phyloP scores from a whole-genome alignment of 1,140 invertebrate genomes.

The Bombyx mori region ASM3026992v2 NC_085129.1:2800001-2800500 shows the following conservation, averaged over 20 bases:
- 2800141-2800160: slow-evolving; percentile 23
- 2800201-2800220: slow-evolving; percentile 12
- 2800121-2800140: slow-evolving; percentile 30
- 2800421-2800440: neutral
- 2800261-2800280: neutral
- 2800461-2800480: too few species aligned
- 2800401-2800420: neutral
- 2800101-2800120: slow-evolving; percentile 18
- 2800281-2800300: neutral
- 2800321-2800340: neutral
- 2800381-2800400: neutral
- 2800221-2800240: slow-evolving; percentile 4
- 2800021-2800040: too few species aligned
- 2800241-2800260: neutral
- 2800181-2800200: slow-evolving; percentile 19
- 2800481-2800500: slow-evolving; percentile 14
- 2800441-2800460: too few species aligned
- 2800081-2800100: slow-evolving; percentile 10
- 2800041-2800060: neutral
- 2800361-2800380: neutral
- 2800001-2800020: neutral
- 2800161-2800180: slow-evolving; percentile 12
- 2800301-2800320: neutral
- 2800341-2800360: neutral
- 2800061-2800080: neutral